phyloP scores from a whole-genome alignment of 2,797 vertebrate species.

The Heliangelus exortis region DNA sequence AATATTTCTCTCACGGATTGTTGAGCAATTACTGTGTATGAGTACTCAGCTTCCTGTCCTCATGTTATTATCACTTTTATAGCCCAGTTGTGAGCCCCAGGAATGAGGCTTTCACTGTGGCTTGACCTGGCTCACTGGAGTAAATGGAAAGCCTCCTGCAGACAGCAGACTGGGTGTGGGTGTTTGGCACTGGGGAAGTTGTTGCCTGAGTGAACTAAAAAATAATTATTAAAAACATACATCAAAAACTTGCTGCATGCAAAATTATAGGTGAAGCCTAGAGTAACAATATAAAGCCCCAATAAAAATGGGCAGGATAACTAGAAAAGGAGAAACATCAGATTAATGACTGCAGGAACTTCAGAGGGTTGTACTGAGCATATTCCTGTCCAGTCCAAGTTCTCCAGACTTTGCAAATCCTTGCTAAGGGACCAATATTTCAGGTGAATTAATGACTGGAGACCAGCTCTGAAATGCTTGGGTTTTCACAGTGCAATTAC shows the following conservation, averaged over 20 bases:
- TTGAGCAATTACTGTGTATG: slow-evolving; percentile 1
- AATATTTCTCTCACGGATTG: slow-evolving; percentile 1
- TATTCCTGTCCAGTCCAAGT: background rate
- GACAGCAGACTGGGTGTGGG: background rate
- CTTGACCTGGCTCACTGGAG: background rate
- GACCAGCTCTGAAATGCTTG: background rate
- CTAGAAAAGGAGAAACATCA: background rate
- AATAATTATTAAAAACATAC: background rate
- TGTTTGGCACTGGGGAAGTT: background rate
- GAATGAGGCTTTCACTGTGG: background rate
- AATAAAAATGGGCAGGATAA: background rate
- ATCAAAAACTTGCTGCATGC: background rate
- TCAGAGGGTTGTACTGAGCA: background rate
- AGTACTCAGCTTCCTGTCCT: background rate
- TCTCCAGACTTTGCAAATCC: background rate
- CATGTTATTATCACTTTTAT: background rate
- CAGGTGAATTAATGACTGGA: background rate
- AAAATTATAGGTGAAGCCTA: background rate
- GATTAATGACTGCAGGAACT: background rate
- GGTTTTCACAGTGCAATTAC: background rate
- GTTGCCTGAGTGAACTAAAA: background rate
- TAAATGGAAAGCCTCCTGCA: background rate
- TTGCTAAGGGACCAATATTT: background rate
- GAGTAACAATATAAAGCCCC: background rate
- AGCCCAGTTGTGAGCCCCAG: background rate